A percentile compares a stretch with the other conserved stretches of the same genome.
Evolutionary conservation across 2,888 invertebrate genomes (phyloP).

Genomic region (Eupeodes luniger): DNA sequence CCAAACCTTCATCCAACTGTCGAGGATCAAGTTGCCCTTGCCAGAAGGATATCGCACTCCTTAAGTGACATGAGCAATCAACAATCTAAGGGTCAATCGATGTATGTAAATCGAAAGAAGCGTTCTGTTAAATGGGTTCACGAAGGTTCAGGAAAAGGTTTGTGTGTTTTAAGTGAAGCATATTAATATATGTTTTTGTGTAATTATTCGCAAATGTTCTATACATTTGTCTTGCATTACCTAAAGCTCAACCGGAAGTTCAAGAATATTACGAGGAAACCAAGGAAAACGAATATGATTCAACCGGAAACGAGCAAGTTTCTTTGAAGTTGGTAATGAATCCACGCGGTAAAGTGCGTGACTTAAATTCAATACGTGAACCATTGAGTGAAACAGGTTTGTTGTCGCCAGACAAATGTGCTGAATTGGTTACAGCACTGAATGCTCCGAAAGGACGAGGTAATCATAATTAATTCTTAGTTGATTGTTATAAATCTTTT

Average conservation of each 20-base stretch:
- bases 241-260: conserved; percentile 63
- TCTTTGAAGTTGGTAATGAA: conserved; percentile 91
- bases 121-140: conserved; percentile 98
- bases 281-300: conserved; percentile 81
- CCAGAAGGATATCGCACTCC: conserved; percentile 95
- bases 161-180: conserved; percentile 63
- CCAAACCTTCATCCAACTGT: conserved; percentile 93
- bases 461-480: conserved; percentile 80
- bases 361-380: conserved; percentile 87
- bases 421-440: conserved; percentile 91
- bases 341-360: conserved; percentile 89
- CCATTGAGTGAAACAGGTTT: conserved; percentile 88
- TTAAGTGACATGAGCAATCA: conserved; percentile 96
- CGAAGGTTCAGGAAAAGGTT: conserved; percentile 90
- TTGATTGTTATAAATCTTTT: neutral
- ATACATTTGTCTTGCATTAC: too few relatives aligned
- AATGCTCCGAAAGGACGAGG: conserved; percentile 92
- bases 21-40: conserved; percentile 97
- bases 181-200: too few relatives aligned
- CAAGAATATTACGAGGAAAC: conserved; percentile 77
- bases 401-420: conserved; percentile 90
- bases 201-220: too few relatives aligned
- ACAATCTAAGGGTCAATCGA: conserved; percentile 96
- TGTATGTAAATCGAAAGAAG: conserved; percentile 98
- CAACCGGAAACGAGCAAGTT: conserved; percentile 79